phyloP scores from a whole-genome alignment of 2,888 invertebrate genomes.

The Drosophila mimetica region DNA sequence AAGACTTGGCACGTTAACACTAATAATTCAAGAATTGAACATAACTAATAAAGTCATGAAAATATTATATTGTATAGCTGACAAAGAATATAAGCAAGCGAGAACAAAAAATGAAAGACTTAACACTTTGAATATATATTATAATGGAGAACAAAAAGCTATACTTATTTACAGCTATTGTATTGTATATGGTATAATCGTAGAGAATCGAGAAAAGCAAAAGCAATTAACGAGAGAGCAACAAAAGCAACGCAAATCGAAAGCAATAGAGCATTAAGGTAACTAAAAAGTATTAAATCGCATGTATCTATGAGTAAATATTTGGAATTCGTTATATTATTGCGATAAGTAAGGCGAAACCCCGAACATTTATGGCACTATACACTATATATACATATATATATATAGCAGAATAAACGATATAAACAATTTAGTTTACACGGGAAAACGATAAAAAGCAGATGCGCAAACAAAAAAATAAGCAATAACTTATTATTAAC shows the following conservation, averaged over 20 bases:
- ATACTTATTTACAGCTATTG: slow-evolving; percentile 73
- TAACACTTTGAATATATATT: slow-evolving; percentile 73
- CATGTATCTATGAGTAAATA: slow-evolving; percentile 68
- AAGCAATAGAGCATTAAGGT: slow-evolving; percentile 70
- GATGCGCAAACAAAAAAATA: slow-evolving; percentile 29
- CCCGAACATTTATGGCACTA: slow-evolving; percentile 71
- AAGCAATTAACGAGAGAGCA: slow-evolving; percentile 39
- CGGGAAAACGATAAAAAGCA: slow-evolving; percentile 29
- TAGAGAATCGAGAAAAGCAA: slow-evolving; percentile 25
- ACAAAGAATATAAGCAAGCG: slow-evolving; percentile 54
- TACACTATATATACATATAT: slow-evolving; percentile 50
- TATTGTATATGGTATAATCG: slow-evolving; percentile 49
- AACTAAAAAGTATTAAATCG: slow-evolving; percentile 76
- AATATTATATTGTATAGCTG: slow-evolving; percentile 45
- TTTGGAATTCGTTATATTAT: slow-evolving; percentile 78
- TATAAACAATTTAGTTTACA: slow-evolving; percentile 47
- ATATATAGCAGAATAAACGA: slow-evolving; percentile 36
- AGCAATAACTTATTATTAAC: slow-evolving; percentile 40
- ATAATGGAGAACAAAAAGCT: slow-evolving; percentile 34
- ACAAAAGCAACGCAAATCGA: slow-evolving; percentile 33
- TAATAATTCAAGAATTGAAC: slow-evolving; percentile 56
- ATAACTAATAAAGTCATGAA: slow-evolving; percentile 39
- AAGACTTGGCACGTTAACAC: slow-evolving; percentile 79
- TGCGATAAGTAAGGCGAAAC: slow-evolving; percentile 69
- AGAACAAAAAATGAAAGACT: slow-evolving; percentile 78